Percentiles rank a stretch among this genome's conserved stretches.
Evolutionary conservation across 2,797 vertebrate species (phyloP).

Genomic region (Sebastes miniatus): DNA sequence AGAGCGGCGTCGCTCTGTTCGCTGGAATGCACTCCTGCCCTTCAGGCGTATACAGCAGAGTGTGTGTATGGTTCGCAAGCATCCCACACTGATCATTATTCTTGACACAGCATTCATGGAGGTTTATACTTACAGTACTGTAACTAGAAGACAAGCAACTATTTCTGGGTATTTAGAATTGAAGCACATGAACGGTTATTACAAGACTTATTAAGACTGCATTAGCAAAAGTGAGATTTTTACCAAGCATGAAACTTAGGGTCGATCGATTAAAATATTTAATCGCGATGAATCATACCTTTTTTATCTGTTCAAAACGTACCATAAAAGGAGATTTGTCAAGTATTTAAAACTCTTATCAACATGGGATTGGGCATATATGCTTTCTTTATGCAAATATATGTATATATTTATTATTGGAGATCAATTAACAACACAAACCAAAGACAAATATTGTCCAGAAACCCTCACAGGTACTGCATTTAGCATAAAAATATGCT

Average conservation of each 20-base stretch:
- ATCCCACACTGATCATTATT: slow-evolving; percentile 72
- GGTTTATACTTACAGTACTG: slow-evolving; percentile 31
- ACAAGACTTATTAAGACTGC: not conserved
- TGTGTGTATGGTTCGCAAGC: slow-evolving; percentile 58
- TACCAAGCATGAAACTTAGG: not conserved
- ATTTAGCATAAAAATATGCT: no score
- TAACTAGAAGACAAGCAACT: not conserved
- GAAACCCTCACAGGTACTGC: no score
- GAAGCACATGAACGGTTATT: not conserved
- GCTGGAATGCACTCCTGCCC: slow-evolving; percentile 72
- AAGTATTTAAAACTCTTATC: no score
- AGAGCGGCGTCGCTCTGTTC: slow-evolving; percentile 56
- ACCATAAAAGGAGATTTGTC: no score
- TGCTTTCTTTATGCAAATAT: no score
- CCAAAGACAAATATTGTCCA: no score
- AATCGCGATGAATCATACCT: no score
- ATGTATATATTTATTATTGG: no score
- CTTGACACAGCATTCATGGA: slow-evolving; percentile 60
- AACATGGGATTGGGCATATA: no score
- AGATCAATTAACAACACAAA: no score
- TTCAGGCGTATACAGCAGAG: slow-evolving; percentile 56
- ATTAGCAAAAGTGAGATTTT: not conserved
- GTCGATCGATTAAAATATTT: no score
- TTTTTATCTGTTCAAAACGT: no score
- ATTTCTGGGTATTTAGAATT: not conserved